A percentile compares a stretch with the other conserved stretches of the same genome.
These are phyloP conservation scores for Pseudochaenichthys georgianus DNA, from an alignment of 2,797 vertebrate genomes.

Conservation along the genomic window DNA sequence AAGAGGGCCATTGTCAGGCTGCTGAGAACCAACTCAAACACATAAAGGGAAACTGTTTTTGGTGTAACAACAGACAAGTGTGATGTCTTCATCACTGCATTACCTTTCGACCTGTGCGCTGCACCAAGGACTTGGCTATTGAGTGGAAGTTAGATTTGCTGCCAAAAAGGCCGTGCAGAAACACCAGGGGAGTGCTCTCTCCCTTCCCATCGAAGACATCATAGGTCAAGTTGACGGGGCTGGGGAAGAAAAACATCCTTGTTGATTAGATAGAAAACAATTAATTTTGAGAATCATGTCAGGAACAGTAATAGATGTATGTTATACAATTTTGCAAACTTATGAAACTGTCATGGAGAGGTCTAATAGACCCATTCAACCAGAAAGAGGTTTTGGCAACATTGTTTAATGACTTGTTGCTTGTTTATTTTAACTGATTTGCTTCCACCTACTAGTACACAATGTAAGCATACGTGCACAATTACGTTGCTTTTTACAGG, in stretches of 20 bases:
- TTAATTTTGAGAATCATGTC: not conserved
- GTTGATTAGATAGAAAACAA: not conserved
- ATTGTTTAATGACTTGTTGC: not conserved
- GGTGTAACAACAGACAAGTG: conserved; percentile 6
- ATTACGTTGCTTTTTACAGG: not conserved
- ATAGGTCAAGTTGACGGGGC: conserved; percentile 89
- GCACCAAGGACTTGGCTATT: conserved; percentile 89
- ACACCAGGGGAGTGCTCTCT: conserved; percentile 87
- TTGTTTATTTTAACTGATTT: conserved; percentile 5
- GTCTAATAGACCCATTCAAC: not conserved
- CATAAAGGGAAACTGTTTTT: conserved; percentile 15
- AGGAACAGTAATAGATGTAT: not conserved
- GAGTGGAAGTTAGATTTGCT: conserved; percentile 93
- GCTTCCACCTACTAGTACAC: conserved; percentile 45
- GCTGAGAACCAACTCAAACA: conserved; percentile 21
- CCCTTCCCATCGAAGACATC: conserved; percentile 86
- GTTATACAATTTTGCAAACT: conserved; percentile 1
- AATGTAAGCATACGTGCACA: not conserved
- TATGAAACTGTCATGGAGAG: not conserved
- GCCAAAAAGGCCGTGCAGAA: conserved; percentile 96
- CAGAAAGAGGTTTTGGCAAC: not conserved
- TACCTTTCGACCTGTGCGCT: conserved; percentile 92
- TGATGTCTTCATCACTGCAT: conserved; percentile 64
- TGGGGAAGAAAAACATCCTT: conserved; percentile 55
- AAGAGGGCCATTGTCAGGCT: not conserved